Percentiles rank a stretch among this genome's conserved stretches.
Conservation (phyloP, 2,888 invertebrate species). For the Perizoma flavofasciatum region DNA sequence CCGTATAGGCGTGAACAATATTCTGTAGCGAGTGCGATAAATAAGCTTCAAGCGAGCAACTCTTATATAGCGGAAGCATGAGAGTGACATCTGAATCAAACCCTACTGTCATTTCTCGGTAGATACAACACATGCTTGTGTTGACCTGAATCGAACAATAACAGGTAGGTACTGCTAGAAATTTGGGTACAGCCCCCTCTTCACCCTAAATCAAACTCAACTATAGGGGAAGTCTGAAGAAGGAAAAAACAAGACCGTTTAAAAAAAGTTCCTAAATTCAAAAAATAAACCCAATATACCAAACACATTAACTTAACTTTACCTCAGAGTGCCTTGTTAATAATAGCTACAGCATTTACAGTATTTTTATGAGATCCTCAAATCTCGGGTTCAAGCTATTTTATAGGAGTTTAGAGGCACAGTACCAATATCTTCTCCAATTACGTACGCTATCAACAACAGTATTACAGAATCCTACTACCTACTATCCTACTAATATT, state of each 20-base stretch:
- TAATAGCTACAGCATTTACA: constrained; percentile 23
- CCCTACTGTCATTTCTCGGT: constrained; percentile 37
- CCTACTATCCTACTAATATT: no score
- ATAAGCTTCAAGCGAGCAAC: constrained; percentile 41
- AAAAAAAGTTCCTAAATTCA: constrained; percentile 7
- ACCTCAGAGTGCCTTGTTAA: constrained; percentile 22
- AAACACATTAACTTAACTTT: constrained; percentile 7
- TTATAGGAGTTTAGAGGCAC: constrained; percentile 25
- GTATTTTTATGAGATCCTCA: constrained; percentile 32
- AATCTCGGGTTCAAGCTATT: constrained; percentile 29
- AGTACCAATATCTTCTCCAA: constrained; percentile 35
- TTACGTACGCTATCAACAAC: constrained; percentile 31
- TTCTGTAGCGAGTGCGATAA: constrained; percentile 36
- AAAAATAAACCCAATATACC: constrained; percentile 6
- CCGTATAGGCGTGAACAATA: constrained; percentile 25
- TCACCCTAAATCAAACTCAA: constrained; percentile 1
- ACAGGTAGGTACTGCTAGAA: constrained; percentile 4
- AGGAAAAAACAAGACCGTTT: constrained; percentile 4
- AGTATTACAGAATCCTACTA: constrained; percentile 22
- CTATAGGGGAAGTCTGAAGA: background rate
- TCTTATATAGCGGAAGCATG: constrained; percentile 50
- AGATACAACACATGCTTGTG: constrained; percentile 35
- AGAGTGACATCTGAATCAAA: constrained; percentile 60
- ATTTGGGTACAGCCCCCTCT: background rate
- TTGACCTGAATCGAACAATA: constrained; percentile 24